These are phyloP conservation scores for Alexandromys fortis DNA, from an alignment of 2,113 vertebrate species.

Conservation along the genomic window DNA sequence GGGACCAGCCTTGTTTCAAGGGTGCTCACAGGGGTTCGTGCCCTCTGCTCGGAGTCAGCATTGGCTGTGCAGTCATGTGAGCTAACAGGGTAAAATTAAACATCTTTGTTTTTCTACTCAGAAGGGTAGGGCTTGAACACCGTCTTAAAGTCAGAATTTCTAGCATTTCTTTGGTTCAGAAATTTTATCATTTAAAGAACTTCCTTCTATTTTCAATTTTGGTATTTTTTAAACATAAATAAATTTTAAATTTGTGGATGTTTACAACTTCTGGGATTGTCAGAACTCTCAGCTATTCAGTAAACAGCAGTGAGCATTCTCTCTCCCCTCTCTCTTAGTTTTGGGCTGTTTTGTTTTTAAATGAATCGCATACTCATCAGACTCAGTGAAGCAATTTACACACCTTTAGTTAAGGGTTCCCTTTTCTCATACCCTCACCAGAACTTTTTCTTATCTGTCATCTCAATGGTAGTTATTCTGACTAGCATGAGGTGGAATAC, in stretches of 20 bases:
- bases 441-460: neutral
- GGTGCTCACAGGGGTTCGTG: neutral
- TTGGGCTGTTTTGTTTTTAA: neutral
- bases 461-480: neutral
- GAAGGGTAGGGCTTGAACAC: neutral
- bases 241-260: neutral
- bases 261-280: neutral
- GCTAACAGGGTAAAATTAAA: neutral
- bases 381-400: neutral
- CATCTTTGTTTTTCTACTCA: neutral
- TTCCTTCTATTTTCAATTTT: neutral
- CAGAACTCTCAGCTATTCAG: neutral
- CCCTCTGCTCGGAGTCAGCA: neutral
- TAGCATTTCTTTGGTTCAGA: neutral
- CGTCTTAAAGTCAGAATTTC: neutral
- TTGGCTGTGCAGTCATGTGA: neutral
- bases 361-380: neutral
- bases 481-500: fast-evolving
- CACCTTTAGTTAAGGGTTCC: neutral
- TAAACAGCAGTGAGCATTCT: neutral
- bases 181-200: neutral
- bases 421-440: neutral
- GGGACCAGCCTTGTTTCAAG: neutral
- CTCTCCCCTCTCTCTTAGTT: neutral
- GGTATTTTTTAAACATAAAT: neutral